Conservation (phyloP, 1,140 invertebrate genomes). For the Polypedilum vanderplanki region DNA sequence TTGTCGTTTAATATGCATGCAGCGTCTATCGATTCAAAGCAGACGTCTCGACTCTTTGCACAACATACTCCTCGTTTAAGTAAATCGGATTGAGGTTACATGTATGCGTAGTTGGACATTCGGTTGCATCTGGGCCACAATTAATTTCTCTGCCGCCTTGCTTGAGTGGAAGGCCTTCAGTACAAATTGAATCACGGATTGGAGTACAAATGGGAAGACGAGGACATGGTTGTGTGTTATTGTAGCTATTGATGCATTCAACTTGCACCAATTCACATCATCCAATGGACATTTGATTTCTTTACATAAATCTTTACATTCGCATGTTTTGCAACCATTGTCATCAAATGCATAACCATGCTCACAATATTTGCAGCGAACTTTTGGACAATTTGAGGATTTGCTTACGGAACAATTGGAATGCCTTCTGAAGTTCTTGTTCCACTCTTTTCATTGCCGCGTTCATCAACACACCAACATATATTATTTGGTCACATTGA, state of each 20-base stretch:
- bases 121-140: constrained; percentile 62
- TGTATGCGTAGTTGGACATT: constrained; percentile 75
- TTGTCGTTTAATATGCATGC: constrained; percentile 47
- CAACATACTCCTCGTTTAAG: constrained; percentile 75
- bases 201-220: constrained; percentile 72
- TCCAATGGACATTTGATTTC: constrained; percentile 62
- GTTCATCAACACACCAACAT: constrained; percentile 86
- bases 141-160: constrained; percentile 52
- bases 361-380: constrained; percentile 57
- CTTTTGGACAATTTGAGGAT: constrained; percentile 52
- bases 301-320: constrained; percentile 69
- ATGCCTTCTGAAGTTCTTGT: constrained; percentile 45
- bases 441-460: constrained; percentile 69
- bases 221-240: constrained; percentile 53
- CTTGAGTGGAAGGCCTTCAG: constrained; percentile 55
- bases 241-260: constrained; percentile 44
- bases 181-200: constrained; percentile 65
- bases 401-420: constrained; percentile 44
- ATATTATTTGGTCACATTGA: constrained; percentile 68
- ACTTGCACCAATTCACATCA: constrained; percentile 51
- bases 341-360: constrained; percentile 60
- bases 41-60: constrained; percentile 76
- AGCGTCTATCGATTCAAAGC: constrained; percentile 64
- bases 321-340: constrained; percentile 65
- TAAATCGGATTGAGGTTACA: constrained; percentile 73